These are phyloP conservation scores for Caenorhabditis drosophilae DNA, from an alignment of 2,888 invertebrate genomes.

Conservation along the genomic window DNA sequence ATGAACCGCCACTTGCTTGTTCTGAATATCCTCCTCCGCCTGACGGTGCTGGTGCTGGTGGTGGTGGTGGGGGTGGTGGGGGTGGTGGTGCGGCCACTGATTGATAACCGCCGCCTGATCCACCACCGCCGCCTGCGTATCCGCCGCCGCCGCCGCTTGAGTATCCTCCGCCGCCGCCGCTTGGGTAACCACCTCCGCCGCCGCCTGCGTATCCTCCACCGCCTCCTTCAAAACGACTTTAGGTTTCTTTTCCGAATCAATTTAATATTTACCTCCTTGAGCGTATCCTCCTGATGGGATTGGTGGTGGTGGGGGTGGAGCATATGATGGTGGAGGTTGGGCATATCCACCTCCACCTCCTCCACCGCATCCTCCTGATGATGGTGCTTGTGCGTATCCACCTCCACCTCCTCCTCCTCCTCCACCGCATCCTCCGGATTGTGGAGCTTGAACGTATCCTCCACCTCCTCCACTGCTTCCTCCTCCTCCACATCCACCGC, in stretches of 20 bases:
- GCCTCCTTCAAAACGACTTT: conserved; percentile 21
- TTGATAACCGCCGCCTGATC: conserved; percentile 6
- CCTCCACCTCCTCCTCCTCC: conserved; percentile 14
- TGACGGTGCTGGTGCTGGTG: conserved; percentile 27
- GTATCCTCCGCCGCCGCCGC: conserved; percentile 18
- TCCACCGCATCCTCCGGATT: conserved; percentile 1
- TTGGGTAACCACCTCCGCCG: conserved; percentile 28
- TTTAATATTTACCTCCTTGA: conserved; percentile 15
- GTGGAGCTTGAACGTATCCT: conserved; percentile 2
- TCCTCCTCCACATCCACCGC: conserved; percentile 21
- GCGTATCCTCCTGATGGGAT: neutral
- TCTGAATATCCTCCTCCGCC: conserved; percentile 35
- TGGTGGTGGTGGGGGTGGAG: conserved; percentile 10
- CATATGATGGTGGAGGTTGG: conserved; percentile 1
- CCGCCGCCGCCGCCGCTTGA: conserved; percentile 4
- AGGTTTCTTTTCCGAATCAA: conserved; percentile 16
- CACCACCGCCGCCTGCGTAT: conserved; percentile 22
- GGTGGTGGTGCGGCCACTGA: conserved; percentile 31
- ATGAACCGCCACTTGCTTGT: conserved; percentile 43
- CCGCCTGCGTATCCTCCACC: conserved; percentile 35
- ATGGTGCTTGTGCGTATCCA: conserved; percentile 36
- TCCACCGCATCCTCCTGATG: conserved; percentile 15
- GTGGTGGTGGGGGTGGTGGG: conserved; percentile 39
- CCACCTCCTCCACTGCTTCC: conserved; percentile 13
- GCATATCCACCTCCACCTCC: conserved; percentile 18